phyloP scores from a whole-genome alignment of 2,113 vertebrate species.

The Zosterops hypoxanthus region DNA sequence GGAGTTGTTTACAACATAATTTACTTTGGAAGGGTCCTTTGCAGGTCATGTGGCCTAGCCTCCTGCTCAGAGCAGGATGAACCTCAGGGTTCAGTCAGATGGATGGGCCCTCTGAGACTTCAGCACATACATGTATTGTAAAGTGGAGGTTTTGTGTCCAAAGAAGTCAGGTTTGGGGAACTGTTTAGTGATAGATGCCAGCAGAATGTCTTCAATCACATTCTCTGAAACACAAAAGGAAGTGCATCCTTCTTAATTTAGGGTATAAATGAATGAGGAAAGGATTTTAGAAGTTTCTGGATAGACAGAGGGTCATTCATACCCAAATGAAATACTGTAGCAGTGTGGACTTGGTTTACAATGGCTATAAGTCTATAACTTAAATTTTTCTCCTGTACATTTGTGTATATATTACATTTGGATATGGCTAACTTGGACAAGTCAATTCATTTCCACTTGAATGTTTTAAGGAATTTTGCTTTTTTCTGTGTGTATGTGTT shows the following conservation, averaged over 20 bases:
- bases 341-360: neutral
- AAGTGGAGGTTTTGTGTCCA: neutral
- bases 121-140: neutral
- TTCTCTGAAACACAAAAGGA: neutral
- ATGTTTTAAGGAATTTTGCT: neutral
- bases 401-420: neutral
- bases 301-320: neutral
- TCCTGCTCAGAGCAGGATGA: neutral
- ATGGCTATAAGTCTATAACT: neutral
- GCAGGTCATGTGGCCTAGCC: neutral
- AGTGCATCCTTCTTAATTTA: neutral
- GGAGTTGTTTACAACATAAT: neutral
- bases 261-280: neutral
- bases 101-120: neutral
- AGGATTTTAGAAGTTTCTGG: neutral
- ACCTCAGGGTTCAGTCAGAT: neutral
- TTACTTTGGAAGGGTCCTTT: neutral
- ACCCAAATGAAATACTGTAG: neutral
- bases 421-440: neutral
- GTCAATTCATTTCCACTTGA: neutral
- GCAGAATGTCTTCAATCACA: neutral
- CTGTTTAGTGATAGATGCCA: neutral
- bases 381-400: neutral
- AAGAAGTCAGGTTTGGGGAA: neutral
- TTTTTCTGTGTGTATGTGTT: neutral